Base-by-base conservation (phyloP, 2,113 vertebrate species). In the Gallinago jamesoni region DNA sequence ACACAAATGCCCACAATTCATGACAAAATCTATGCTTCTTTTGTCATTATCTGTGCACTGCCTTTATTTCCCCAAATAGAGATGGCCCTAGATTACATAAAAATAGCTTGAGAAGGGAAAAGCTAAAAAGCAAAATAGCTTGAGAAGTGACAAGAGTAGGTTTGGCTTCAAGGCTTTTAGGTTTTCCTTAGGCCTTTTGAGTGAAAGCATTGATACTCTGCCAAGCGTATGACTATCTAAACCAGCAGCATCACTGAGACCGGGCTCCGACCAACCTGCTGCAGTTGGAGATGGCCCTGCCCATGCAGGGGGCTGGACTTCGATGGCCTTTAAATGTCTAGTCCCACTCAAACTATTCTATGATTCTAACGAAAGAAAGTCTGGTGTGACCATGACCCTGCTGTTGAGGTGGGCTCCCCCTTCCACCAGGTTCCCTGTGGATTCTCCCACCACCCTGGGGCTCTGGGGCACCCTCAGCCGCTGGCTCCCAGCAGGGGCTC, bases 11-110 rank as follows among this genome's bases (percentile, higher is more conserved):
- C 11, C 16, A 15, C 10, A 5, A 16, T 25, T 78, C 39, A 37
- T 14, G 4, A 23, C 22, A 30, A 28, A 57, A 39, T 1, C 0
- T 14, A 5, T 47, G 17, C 28, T 39, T 47, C 14, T 21, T 4
- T 41, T 7, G 0, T 27, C 25, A 14, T 14, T 28, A 12, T 33
- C 41, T 17, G 7, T 7, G 4, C 39, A 8, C 41, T 27, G 18
- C n/a, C 48, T 66, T 63, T 15, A 41, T 69, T 14, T 0, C 3
- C 48, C 24, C 19, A 69, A 18, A 55, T 0, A 39, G 63, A 23
- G n/a, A 20, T 3, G 14, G 19, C n/a, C 52, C 9, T 37, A 28
- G 7, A 23, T 6, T 45, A 23, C 1, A 1, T 57, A 33, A 48
- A 88, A 66, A 56, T 21, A 90, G 53, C 24, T 60, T 21, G 19